Evolutionary conservation across 2,888 invertebrate species (phyloP).

Genomic region (Drosophila sordidapex): DNA sequence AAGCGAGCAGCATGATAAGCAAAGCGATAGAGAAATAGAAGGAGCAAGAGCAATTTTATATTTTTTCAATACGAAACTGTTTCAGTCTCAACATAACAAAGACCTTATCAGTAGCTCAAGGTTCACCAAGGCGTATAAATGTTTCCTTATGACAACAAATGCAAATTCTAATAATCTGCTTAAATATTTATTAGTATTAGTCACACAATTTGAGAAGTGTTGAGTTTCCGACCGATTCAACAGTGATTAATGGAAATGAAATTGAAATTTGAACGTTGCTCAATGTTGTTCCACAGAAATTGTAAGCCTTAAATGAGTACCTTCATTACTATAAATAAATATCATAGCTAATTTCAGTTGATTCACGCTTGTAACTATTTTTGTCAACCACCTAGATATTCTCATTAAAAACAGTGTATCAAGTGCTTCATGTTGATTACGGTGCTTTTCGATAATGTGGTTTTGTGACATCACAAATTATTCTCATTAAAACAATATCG

Average conservation of each 20-base stretch:
- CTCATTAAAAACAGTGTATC: not conserved
- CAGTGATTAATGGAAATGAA: not conserved
- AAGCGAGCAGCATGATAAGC: not conserved
- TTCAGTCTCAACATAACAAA: not conserved
- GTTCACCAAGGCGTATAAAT: not conserved
- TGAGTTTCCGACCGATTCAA: not conserved
- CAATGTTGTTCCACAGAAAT: not conserved
- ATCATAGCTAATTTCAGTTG: not conserved
- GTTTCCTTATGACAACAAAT: not conserved
- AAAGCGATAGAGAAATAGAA: not conserved
- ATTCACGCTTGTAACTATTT: not conserved
- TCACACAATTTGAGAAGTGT: not conserved
- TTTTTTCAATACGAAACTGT: not conserved
- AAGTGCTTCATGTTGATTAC: constrained; percentile 15
- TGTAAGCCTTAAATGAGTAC: not conserved
- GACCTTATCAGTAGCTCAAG: not conserved
- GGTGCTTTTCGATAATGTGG: not conserved
- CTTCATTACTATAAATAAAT: not conserved
- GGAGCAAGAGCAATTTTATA: not conserved
- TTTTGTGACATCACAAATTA: not conserved
- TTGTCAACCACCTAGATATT: not conserved
- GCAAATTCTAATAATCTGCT: not conserved
- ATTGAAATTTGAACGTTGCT: not conserved
- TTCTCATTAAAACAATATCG: constrained; percentile 3
- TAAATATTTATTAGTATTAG: not conserved